Base-by-base conservation (phyloP, 2,888 invertebrate species). In the Drosophila algonquin region DNA sequence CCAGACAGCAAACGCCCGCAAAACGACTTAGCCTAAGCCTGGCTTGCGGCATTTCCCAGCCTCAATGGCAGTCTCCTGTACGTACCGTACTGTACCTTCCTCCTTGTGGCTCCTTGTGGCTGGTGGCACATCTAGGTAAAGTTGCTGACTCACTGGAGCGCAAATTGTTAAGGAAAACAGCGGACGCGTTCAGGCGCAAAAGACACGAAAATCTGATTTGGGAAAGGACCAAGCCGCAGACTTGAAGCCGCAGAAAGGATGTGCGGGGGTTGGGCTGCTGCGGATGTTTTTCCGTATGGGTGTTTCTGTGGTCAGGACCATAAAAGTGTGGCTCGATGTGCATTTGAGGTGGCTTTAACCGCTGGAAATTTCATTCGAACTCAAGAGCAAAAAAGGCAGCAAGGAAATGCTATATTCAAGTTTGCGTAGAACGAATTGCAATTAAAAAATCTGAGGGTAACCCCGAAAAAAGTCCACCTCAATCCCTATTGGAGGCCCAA, bases 21-120 rank as follows among this genome's bases (percentile, higher is more conserved):
- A 67, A 60, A 52, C 59, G 69, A 76, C 73, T 80, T 81, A 69
- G 58, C 78, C 64, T 81, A 87, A 87, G 75, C 72, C 75, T 54
- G 71, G 67, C 76, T 73, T 78, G 80, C 73, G 87, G 81, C 76
- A 62, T 59, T 78, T 73, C 14, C 53, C 63, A 73, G 60, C 54
- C 62, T 67, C 75, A 69, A 73, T 62, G 72, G 55, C 63, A 70
- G 72, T 71, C 72, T 50, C 32, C 57, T 56, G 40, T 50, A 27
- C 18, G 4, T 5, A 14, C 51, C 18, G 4, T 5, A 35, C 51
- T 12, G 12, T 14, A 40, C 40, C 40, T 40, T 40, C 40, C 40
- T 40, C 14, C 40, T 40, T 6, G 40, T n/a, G 27, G 27, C 27
- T 27, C 27, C 27, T 27, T 24, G 32, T 52, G 30, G n/a, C 27